Conservation (phyloP, 2,888 invertebrate species). For the Ormyrus thymus region DNA sequence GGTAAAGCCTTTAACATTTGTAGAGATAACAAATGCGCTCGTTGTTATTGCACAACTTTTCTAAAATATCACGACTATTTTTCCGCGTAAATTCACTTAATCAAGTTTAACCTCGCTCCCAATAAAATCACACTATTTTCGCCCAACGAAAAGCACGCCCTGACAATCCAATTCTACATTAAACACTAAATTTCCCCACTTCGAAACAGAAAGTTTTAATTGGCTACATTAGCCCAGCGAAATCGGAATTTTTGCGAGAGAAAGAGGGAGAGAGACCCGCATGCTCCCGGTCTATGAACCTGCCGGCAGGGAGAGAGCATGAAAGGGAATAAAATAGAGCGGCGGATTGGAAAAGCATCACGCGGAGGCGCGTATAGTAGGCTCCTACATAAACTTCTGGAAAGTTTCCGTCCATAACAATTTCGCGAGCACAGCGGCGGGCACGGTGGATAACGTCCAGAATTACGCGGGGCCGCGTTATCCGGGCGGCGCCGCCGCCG, state of each 20-base stretch:
- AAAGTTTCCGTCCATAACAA: slow-evolving; percentile 61
- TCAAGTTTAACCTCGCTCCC: too few relatives aligned
- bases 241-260: too few relatives aligned
- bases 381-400: slow-evolving; percentile 18
- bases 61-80: too few relatives aligned
- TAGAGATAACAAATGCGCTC: too few relatives aligned
- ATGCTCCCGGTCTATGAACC: too few relatives aligned
- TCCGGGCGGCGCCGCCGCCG: slow-evolving; percentile 56
- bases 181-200: not conserved
- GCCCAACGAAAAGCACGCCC: not conserved
- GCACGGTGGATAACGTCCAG: slow-evolving; percentile 51
- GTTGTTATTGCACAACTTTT: too few relatives aligned
- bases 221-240: not conserved
- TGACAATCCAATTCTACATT: not conserved
- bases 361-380: not conserved
- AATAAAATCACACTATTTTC: too few relatives aligned
- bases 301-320: too few relatives aligned
- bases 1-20: too few relatives aligned
- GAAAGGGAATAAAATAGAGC: slow-evolving; percentile 16
- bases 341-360: slow-evolving; percentile 22
- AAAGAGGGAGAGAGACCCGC: too few relatives aligned
- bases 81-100: too few relatives aligned
- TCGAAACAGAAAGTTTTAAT: too few relatives aligned
- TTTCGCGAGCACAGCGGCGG: slow-evolving; percentile 54
- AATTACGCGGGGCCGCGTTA: slow-evolving; percentile 67